Percentiles rank a stretch among this genome's conserved stretches.
These are phyloP conservation scores for Zygothrica quintamaculata DNA, from an alignment of 2,888 invertebrate species.

Conservation along the genomic window DNA sequence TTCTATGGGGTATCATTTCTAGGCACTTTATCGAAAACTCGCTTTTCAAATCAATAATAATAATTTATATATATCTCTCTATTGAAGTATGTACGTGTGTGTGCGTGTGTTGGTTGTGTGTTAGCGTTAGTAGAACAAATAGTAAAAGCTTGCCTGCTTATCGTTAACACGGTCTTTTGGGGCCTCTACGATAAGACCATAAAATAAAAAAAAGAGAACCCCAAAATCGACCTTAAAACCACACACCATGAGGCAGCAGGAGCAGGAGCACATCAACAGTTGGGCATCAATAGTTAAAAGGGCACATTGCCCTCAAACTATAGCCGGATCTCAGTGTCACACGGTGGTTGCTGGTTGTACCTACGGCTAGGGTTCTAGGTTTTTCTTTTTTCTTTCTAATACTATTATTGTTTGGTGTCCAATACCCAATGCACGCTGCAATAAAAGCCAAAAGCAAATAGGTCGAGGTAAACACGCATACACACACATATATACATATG, in stretches of 20 bases:
- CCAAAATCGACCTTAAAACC: constrained; percentile 50
- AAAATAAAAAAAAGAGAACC: constrained; percentile 24
- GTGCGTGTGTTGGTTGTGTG: constrained; percentile 26
- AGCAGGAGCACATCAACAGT: constrained; percentile 30
- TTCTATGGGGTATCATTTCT: constrained; percentile 36
- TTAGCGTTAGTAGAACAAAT: constrained; percentile 54
- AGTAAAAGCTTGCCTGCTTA: constrained; percentile 67
- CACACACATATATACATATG: constrained; percentile 25
- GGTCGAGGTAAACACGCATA: constrained; percentile 38
- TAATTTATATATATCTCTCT: constrained; percentile 46
- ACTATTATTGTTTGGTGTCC: constrained; percentile 17
- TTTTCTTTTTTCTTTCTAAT: too few species aligned
- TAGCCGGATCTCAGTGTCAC: constrained; percentile 48
- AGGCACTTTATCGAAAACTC: constrained; percentile 60
- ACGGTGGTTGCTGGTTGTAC: constrained; percentile 56
- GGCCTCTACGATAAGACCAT: constrained; percentile 52
- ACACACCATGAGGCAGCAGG: too few species aligned
- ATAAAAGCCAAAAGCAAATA: constrained; percentile 74
- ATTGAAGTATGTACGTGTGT: constrained; percentile 12
- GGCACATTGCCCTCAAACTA: constrained; percentile 58
- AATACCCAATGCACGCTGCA: constrained; percentile 53
- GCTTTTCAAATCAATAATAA: constrained; percentile 62
- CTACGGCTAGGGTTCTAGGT: constrained; percentile 39
- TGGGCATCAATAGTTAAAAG: constrained; percentile 30
- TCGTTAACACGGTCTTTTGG: constrained; percentile 64